These are phyloP conservation scores for Arbacia lixula DNA, from an alignment of 53 echinoderm and acorn worm species.

Conservation along the genomic window DNA sequence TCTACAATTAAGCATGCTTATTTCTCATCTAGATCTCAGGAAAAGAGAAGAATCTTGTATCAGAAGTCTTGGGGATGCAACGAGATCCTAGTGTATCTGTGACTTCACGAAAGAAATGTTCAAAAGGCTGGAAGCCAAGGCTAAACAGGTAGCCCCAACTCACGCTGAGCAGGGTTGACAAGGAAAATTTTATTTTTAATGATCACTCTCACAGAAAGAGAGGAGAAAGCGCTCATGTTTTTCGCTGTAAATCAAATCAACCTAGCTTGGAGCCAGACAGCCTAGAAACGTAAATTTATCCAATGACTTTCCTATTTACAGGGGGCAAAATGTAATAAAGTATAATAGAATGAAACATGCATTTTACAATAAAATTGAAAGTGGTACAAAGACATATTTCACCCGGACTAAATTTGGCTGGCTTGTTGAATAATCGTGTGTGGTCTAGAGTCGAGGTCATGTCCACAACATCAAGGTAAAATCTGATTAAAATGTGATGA, in stretches of 20 bases:
- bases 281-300: not conserved
- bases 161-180: constrained; percentile 19
- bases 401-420: not conserved
- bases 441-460: constrained; percentile 40
- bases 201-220: not conserved
- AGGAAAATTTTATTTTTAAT: constrained; percentile 16
- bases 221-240: constrained; percentile 4
- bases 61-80: too few species aligned
- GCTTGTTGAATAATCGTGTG: constrained; percentile 47
- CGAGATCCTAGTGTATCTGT: too few species aligned
- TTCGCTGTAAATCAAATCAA: constrained; percentile 23
- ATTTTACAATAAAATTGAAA: not conserved
- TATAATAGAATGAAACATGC: constrained; percentile 1
- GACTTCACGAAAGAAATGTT: too few species aligned
- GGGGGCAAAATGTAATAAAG: not conserved
- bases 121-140: too few species aligned
- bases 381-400: constrained; percentile 5
- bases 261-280: constrained; percentile 3
- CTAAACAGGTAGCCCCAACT: constrained; percentile 8
- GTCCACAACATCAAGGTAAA: constrained; percentile 18
- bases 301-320: constrained; percentile 4
- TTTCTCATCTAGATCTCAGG: too few species aligned
- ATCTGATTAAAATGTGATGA: constrained; percentile 47
- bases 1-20: too few species aligned
- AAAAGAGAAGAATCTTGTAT: too few species aligned